phyloP scores from a whole-genome alignment of 2,888 invertebrate genomes.

The Oscheius onirici region DNA sequence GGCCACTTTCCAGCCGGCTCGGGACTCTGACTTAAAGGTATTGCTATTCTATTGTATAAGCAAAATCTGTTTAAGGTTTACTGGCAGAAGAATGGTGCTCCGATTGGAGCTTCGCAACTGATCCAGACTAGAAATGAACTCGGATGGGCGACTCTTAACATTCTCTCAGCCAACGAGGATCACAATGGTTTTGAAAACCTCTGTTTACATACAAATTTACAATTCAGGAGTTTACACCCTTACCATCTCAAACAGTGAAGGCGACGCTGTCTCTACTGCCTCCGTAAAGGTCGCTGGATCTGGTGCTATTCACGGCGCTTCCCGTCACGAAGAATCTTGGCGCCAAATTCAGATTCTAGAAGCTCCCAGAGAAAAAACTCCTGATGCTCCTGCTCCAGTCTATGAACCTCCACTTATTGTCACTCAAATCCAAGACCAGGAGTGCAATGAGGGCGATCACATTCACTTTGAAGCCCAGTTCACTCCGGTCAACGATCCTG shows the following conservation, averaged over 20 bases:
- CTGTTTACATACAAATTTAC: slow-evolving; percentile 76
- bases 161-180: slow-evolving; percentile 77
- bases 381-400: slow-evolving; percentile 59
- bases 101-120: slow-evolving; percentile 71
- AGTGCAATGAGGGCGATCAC: slow-evolving; percentile 80
- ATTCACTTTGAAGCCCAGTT: slow-evolving; percentile 92
- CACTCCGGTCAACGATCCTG: slow-evolving; percentile 90
- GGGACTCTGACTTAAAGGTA: slow-evolving; percentile 82
- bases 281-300: slow-evolving; percentile 79
- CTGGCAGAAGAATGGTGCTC: slow-evolving; percentile 63
- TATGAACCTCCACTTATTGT: slow-evolving; percentile 77
- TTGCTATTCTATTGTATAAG: not conserved
- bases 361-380: slow-evolving; percentile 50
- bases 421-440: slow-evolving; percentile 87
- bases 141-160: slow-evolving; percentile 90
- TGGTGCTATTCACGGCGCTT: slow-evolving; percentile 79
- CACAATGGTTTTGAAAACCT: slow-evolving; percentile 78
- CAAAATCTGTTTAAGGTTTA: slow-evolving; percentile 26
- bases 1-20: slow-evolving; percentile 93
- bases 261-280: slow-evolving; percentile 93
- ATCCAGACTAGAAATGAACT: slow-evolving; percentile 79
- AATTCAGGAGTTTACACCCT: slow-evolving; percentile 94
- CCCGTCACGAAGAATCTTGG: slow-evolving; percentile 90
- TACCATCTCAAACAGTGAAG: slow-evolving; percentile 87
- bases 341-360: slow-evolving; percentile 87